Base-by-base conservation (phyloP, 2,888 invertebrate genomes). In the Hyles lineata region DNA sequence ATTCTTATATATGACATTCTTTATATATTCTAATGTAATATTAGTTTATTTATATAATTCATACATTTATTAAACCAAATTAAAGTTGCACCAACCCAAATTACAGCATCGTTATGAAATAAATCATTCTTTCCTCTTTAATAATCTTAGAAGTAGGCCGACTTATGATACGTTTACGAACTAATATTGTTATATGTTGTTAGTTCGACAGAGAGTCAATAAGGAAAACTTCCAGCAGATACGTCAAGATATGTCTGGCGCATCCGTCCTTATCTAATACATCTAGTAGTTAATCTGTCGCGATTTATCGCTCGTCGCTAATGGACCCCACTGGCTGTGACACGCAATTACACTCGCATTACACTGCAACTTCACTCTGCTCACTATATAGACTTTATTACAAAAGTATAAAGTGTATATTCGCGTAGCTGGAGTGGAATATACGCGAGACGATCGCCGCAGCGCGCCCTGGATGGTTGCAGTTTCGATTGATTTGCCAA, bases 281-380 rank as follows among this genome's bases (percentile, higher is more conserved):
- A 43, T 43, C 63, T 23, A 23, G 23, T 67, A 43, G 63, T 67
- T 77, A 80, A 81, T 83, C 78, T 76, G 72, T 78, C 74, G 74
- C 63, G 63, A 77, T 78, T 78, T 77, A 79, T 77, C 79, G 74
- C 75, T 71, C 77, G 73, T 81, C 79, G 72, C 80, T 74, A 80
- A 79, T 78, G 76, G 79, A 82, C 82, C 79, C 78, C 84, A 79
- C 85, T 86, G 87, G 75, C 63, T 67, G 72, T 86, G 87, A 87
- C 87, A 87, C 76, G 77, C 85, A 84, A 87, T 87, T 84, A 85
- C 82, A 77, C 62, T 74, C 76, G 73, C 77, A 80, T 81, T 81
- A 80, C 77, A 72, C 58, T 69, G 25, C 72, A 74, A 74, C 71
- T 35, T 32, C 70, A 52, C 52, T 50, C 19, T 67, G 29, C 32